A percentile compares a stretch with the other conserved stretches of the same genome.
Conservation (phyloP, 2,797 vertebrate genomes). For the Mormyrus proboscirostris region DNA sequence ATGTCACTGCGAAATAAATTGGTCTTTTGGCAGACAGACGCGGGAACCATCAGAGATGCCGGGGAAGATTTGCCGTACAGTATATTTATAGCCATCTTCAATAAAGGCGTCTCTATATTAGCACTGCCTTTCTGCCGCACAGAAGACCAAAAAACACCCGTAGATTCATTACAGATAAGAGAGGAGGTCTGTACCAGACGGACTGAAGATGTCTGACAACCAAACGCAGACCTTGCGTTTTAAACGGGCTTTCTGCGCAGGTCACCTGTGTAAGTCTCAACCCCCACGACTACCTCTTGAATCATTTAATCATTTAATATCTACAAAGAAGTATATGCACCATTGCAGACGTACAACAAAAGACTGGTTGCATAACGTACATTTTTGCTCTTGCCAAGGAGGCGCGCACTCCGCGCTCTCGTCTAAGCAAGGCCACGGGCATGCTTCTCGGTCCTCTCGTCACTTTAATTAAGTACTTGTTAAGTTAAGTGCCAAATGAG, state of each 20-base stretch:
- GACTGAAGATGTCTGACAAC: neutral
- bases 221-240: neutral
- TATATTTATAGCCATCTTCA: neutral
- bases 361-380: conserved; percentile 1
- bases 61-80: neutral
- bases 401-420: neutral
- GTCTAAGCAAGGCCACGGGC: neutral
- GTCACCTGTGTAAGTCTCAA: neutral
- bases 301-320: neutral
- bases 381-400: neutral
- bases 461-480: neutral
- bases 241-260: neutral
- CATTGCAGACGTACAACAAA: neutral
- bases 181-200: neutral
- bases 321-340: neutral
- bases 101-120: neutral
- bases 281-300: neutral
- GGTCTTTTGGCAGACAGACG: neutral
- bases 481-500: neutral
- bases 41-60: neutral
- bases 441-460: neutral
- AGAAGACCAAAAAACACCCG: neutral
- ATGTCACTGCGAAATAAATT: neutral
- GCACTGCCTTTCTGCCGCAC: neutral
- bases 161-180: neutral